Percentiles rank a stretch among this genome's conserved stretches.
These are phyloP conservation scores for Nettapus auritus DNA, from an alignment of 2,113 vertebrate genomes.

Conservation along the genomic window DNA sequence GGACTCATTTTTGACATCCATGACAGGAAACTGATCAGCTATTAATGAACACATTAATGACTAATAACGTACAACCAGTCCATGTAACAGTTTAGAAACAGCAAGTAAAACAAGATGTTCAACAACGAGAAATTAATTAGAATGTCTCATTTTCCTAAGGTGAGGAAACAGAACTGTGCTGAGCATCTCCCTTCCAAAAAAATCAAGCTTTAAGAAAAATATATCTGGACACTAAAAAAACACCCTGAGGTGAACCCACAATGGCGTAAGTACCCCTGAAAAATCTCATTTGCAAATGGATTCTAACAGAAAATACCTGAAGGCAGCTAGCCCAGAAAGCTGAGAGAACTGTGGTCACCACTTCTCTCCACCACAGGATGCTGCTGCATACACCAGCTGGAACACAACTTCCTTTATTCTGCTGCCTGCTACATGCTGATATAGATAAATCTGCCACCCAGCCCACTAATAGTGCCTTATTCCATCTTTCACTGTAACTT, in stretches of 20 bases:
- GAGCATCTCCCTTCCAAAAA: background rate
- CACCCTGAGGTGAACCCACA: background rate
- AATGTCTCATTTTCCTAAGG: background rate
- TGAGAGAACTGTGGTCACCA: background rate
- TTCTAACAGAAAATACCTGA: background rate
- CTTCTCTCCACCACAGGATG: constrained; percentile 7
- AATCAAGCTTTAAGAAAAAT: background rate
- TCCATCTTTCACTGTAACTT: background rate
- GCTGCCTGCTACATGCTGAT: background rate
- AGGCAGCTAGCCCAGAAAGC: background rate
- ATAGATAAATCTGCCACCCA: background rate
- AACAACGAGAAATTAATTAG: background rate
- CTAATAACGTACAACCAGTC: background rate
- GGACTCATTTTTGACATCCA: background rate
- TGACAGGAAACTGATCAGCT: background rate
- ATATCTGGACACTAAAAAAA: background rate
- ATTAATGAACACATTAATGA: background rate
- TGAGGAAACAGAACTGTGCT: background rate
- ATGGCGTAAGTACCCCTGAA: background rate
- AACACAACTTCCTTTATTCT: background rate
- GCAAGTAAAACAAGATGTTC: background rate
- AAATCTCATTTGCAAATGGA: background rate
- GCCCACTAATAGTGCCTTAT: background rate
- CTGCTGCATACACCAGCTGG: background rate
- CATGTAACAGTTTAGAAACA: background rate